Evolutionary conservation across 53 echinoderm and acorn worm species (phyloP).

Genomic region (Arbacia lixula): DNA sequence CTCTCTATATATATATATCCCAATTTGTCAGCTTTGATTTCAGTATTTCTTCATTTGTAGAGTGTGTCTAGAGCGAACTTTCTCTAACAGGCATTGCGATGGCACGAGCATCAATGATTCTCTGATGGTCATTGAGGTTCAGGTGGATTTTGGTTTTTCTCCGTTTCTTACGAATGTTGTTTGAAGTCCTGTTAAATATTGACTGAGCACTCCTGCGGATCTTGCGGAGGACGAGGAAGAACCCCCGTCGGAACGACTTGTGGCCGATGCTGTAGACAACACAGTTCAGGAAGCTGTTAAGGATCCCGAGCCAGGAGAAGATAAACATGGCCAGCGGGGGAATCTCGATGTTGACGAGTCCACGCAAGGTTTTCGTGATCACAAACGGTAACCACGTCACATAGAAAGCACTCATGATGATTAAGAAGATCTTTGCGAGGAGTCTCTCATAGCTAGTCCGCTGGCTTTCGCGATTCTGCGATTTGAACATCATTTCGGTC

Average conservation of each 20-base stretch:
- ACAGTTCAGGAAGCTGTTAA: slow-evolving; percentile 96
- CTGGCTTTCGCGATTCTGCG: slow-evolving; percentile 53
- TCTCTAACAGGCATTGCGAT: slow-evolving; percentile 15
- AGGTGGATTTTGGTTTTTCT: slow-evolving; percentile 3
- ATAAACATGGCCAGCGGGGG: slow-evolving; percentile 73
- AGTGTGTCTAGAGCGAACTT: slow-evolving; percentile 1
- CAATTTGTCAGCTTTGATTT: too few species aligned
- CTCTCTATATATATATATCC: too few species aligned
- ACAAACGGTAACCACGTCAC: slow-evolving; percentile 93
- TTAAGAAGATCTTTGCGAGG: slow-evolving; percentile 89
- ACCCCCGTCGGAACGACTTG: slow-evolving; percentile 75
- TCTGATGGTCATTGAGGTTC: neutral
- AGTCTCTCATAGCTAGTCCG: slow-evolving; percentile 66
- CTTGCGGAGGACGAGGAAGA: slow-evolving; percentile 51
- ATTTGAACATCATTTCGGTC: slow-evolving; percentile 59
- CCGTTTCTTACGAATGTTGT: slow-evolving; percentile 11
- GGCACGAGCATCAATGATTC: slow-evolving; percentile 11
- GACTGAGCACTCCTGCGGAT: neutral
- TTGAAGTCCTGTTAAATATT: slow-evolving; percentile 5
- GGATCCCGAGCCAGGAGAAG: slow-evolving; percentile 85
- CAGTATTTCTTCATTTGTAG: too few species aligned
- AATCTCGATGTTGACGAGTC: slow-evolving; percentile 48
- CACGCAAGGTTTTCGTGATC: slow-evolving; percentile 66
- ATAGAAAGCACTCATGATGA: slow-evolving; percentile 92
- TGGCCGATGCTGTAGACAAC: slow-evolving; percentile 92